Base-by-base conservation (phyloP, 37 sponge, comb jelly and placozoan species). In the Halisarca cf. caerulea region DNA sequence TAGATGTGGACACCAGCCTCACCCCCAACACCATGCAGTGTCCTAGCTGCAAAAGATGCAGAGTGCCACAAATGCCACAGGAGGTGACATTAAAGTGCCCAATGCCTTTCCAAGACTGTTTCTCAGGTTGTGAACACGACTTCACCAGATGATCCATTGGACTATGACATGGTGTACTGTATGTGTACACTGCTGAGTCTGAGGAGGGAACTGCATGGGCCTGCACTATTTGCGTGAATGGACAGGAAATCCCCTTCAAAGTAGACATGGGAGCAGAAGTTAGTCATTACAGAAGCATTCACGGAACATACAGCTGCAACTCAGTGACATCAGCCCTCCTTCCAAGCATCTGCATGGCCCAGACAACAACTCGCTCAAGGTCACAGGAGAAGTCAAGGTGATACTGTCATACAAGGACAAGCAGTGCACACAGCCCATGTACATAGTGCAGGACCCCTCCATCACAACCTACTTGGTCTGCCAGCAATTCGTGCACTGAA, bases 201-300 rank as follows among this genome's bases (percentile, higher is more conserved):
- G 68, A 45, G 0, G 69, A 64, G 30, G 32, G 28, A 38, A n/a
- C n/a, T 28, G 18, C 59, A 36, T 84, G 85, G 85, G 74, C 34
- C 2, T 33, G 36, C 37, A 27, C 40, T 25, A 44, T 84, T 25
- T 23, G 18, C 20, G 2, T 84, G 35, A 35, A 53, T 35, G 7
- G 68, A 20, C 47, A 66, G 27, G 43, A 72, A n/a, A n/a, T n/a
- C n/a, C n/a, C n/a, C n/a, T n/a, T n/a, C n/a, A n/a, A n/a, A n/a
- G n/a, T n/a, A n/a, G 85, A 84, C 77, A 84, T 58, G 34, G 84
- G 73, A 44, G 84, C 84, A 18, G 84, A 84, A 51, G 74, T 84
- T 20, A 84, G n/a, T n/a, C n/a, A n/a, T n/a, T n/a, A n/a, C n/a
- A n/a, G n/a, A n/a, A n/a, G n/a, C n/a, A n/a, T n/a, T n/a, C n/a